These are phyloP conservation scores for Eilema griseolum DNA, from an alignment of 2,888 invertebrate species.

Conservation along the genomic window DNA sequence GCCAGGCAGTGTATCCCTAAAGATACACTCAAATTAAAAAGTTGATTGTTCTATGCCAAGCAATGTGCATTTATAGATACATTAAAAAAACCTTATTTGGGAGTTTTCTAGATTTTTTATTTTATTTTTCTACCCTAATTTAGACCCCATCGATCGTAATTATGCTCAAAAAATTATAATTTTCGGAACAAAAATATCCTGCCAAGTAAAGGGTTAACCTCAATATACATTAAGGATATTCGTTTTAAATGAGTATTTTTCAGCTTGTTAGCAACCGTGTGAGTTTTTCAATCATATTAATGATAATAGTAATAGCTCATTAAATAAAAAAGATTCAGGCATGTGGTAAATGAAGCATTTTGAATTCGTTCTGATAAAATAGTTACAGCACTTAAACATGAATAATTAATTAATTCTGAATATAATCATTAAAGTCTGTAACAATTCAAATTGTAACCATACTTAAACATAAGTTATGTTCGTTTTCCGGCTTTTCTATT, in stretches of 20 bases:
- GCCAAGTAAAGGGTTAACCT: too few species aligned
- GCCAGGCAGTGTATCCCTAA: too few species aligned
- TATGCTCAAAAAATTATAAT: too few species aligned
- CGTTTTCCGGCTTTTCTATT: constrained; percentile 20
- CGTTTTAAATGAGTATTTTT: background rate
- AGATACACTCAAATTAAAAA: too few species aligned
- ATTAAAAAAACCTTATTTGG: too few species aligned
- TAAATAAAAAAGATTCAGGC: background rate
- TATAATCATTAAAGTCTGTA: background rate
- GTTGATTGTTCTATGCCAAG: too few species aligned
- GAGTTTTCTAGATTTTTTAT: too few species aligned
- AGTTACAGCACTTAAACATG: background rate
- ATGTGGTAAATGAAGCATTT: background rate
- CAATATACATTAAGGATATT: background rate
- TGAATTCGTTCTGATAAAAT: background rate
- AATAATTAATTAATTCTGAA: background rate
- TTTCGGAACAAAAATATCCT: too few species aligned
- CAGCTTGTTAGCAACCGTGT: background rate
- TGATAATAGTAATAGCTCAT: background rate
- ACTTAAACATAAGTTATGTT: constrained; percentile 20
- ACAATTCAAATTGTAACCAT: constrained; percentile 20
- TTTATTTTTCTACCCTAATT: too few species aligned
- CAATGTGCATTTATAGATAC: too few species aligned
- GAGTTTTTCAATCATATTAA: background rate
- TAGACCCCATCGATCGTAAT: too few species aligned